Conservation (phyloP, 2,113 vertebrate genomes). For the Tretioscincus oriximinensis region DNA sequence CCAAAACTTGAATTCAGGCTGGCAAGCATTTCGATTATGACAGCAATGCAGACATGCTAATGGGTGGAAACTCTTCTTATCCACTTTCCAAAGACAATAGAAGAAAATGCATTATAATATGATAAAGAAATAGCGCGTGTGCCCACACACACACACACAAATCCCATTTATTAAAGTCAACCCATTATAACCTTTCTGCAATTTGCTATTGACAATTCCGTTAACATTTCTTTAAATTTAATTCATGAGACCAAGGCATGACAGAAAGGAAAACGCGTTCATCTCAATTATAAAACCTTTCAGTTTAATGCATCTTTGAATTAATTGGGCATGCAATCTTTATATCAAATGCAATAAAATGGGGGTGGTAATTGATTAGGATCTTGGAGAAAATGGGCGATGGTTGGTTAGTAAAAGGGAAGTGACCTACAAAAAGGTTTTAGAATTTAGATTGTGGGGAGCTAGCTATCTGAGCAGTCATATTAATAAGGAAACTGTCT, state of each 20-base stretch:
- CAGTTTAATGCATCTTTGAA: slow-evolving; percentile 69
- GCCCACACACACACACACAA: neutral
- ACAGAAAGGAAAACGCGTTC: slow-evolving; percentile 71
- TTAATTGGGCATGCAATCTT: slow-evolving; percentile 71
- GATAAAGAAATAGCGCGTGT: slow-evolving; percentile 63
- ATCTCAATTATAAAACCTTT: slow-evolving; percentile 74
- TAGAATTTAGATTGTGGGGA: slow-evolving; percentile 43
- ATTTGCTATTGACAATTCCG: slow-evolving; percentile 75
- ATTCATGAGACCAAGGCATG: slow-evolving; percentile 74
- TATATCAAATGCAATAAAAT: slow-evolving; percentile 64
- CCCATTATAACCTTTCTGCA: slow-evolving; percentile 73
- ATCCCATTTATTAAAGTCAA: slow-evolving; percentile 65
- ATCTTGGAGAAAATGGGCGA: slow-evolving; percentile 57
- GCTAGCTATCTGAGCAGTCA: slow-evolving; percentile 55
- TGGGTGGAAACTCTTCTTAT: slow-evolving; percentile 14
- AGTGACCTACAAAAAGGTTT: slow-evolving; percentile 58
- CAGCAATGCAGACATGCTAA: slow-evolving; percentile 28
- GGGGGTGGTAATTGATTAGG: slow-evolving; percentile 66
- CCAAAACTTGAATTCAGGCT: slow-evolving; percentile 34
- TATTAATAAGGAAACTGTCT: slow-evolving; percentile 63
- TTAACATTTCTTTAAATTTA: slow-evolving; percentile 77
- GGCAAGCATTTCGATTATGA: slow-evolving; percentile 39
- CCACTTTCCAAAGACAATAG: slow-evolving; percentile 47
- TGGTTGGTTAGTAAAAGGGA: slow-evolving; percentile 67
- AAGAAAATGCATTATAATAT: slow-evolving; percentile 60